Evolutionary conservation across 2,888 invertebrate species (phyloP), one percentile per base, ranked within the genome.

Genomic region (Calameuta filiformis): DNA sequence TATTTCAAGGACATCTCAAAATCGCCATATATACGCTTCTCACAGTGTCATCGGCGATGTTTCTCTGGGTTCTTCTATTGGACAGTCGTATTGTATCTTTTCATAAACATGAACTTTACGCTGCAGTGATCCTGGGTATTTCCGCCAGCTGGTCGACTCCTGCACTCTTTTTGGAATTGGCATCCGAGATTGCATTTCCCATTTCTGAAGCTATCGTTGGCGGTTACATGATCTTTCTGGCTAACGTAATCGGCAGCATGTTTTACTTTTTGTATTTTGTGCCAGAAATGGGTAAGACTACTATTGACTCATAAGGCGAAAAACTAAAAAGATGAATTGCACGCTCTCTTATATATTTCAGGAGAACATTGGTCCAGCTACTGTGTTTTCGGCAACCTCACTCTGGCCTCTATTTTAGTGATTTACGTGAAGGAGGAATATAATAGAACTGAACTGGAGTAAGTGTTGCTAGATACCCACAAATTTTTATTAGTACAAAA

Each of bases 201-300:
- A 80, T 89, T 12, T 87, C 89, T 15, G 89, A 90, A 82, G 88
- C 89, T 33, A 85, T 89, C 69, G 87, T 88, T 9, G 88, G 88
- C 23, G 90, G 89, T 35, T 89, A 85, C 81, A 85, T 90, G 86
- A 89, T 89, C 80, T 86, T 87, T 75, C 77, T 89, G 40, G 86
- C 84, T 31, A 89, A 87, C 68, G 30, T 85, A 73, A 77, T 85
- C 76, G 84, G 84, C 79, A 82, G 78, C 4, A 75, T 81, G 23
- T 85, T 87, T 77, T 87, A 85, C 74, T 81, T 83, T 34, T 83
- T 81, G 6, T 84, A 85, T 75, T 85, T 83, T 34, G 76, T 86
- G 12, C 84, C 86, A 73, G 81, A 79, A 79, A 83, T 86, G 68
- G 83, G 87, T 86, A 83, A 73, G 77, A 76, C 73, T 37, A 71